Evolutionary conservation across 2,888 invertebrate genomes (phyloP), one percentile per base, ranked within the genome.

Genomic region (Drosophila differens): DNA sequence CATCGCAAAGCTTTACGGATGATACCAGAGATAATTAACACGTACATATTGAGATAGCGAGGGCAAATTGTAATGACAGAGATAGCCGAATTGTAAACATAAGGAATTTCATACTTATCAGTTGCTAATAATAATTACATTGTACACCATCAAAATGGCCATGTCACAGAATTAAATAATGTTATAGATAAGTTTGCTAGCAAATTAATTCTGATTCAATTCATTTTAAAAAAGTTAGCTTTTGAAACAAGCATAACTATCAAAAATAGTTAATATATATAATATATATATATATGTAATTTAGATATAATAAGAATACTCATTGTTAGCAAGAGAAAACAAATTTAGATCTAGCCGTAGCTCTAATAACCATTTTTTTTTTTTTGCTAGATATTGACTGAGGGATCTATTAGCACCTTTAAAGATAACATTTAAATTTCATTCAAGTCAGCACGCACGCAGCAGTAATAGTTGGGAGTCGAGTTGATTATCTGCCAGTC

Each of bases 1-100:
- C 86, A 97, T 94, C 62, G 97, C 96, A 95, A 97, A 98, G 93
- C 96, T 96, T 41, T n/a, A 60, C 2, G 30, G 12, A 30, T 4
- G 14, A 62, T 73, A 63, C 14, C 62, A 58, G 10, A 64, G 44
- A 49, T 19, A 55, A 19, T 9, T 28, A 47, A 41, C 37, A 35
- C 5, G 2, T 35, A 25, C 9, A 68, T 35, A 44, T 47, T 63
- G 16, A 37, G 12, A 54, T 37, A 37, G 19, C 9, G 30, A 4
- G 3, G 0, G 5, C 32, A 16, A 9, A 9, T 53, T 22, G 6
- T 47, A 53, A 37, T 33, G 62, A n/a, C 19, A n/a, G 35, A 52
- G 41, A 58, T 16, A 39, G 32, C 6, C 10, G 2, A 16, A 19
- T 30, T 5, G n/a, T n/a, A 41, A 54, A 61, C 49, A 44, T 33